Conservation (phyloP, 2,797 vertebrate species). For the Sarcoramphus papa region DNA sequence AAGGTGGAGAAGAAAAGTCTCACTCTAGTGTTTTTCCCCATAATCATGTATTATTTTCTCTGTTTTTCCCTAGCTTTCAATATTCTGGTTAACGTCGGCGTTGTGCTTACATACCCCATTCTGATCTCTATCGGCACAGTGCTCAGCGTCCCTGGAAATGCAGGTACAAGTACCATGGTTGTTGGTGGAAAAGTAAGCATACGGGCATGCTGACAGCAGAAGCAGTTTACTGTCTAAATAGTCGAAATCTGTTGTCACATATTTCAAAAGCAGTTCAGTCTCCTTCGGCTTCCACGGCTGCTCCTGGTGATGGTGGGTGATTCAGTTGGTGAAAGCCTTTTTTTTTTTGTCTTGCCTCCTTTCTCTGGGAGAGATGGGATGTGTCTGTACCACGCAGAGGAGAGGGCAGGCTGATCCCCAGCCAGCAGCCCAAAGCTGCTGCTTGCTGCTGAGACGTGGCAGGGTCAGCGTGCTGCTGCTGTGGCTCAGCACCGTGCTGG, state of each 20-base stretch:
- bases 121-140: constrained; percentile 97
- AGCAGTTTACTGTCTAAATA: neutral
- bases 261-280: neutral
- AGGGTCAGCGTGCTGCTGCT: neutral
- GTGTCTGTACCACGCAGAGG: rapidly evolving
- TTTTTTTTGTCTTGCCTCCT: neutral
- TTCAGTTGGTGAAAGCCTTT: neutral
- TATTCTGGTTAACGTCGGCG: constrained; percentile 93
- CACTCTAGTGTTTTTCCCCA: neutral
- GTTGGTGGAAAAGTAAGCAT: neutral
- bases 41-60: neutral
- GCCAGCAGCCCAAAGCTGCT: neutral
- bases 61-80: constrained; percentile 85
- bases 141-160: constrained; percentile 97
- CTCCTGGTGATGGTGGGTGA: neutral
- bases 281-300: neutral
- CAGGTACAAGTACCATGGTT: constrained; percentile 73
- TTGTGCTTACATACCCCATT: constrained; percentile 95
- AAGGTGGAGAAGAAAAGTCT: neutral
- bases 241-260: neutral
- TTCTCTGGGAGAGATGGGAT: neutral
- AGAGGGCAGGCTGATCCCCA: neutral
- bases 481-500: neutral
- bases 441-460: neutral
- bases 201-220: rapidly evolving